Conservation (phyloP, 2,888 invertebrate species). For the Trichogramma dendrolimi region DNA sequence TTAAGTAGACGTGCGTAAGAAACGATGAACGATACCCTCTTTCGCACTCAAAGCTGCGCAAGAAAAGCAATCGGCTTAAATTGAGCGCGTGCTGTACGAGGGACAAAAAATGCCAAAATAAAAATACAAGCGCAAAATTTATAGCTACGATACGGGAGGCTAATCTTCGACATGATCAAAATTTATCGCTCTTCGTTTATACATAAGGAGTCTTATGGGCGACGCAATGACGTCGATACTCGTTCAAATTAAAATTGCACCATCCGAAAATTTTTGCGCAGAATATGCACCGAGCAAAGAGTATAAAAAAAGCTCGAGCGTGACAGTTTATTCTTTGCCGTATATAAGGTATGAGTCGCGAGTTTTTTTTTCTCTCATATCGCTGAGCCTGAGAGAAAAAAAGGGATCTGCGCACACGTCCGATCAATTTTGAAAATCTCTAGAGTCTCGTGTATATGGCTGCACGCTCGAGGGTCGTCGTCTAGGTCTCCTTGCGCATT, state of each 20-base stretch:
- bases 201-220: not conserved
- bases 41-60: conserved; percentile 33
- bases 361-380: too few species aligned
- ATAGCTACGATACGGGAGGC: conserved; percentile 50
- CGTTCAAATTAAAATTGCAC: not conserved
- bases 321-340: not conserved
- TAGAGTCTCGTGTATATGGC: conserved; percentile 33
- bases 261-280: not conserved
- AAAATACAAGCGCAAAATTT: conserved; percentile 49
- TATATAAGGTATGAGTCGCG: too few species aligned
- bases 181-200: conserved; percentile 44
- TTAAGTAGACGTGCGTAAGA: conserved; percentile 27
- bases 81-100: conserved; percentile 28
- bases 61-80: conserved; percentile 50
- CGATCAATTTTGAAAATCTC: conserved; percentile 40
- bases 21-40: conserved; percentile 32
- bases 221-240: not conserved
- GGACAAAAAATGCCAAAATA: conserved; percentile 37
- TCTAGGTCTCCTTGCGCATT: not conserved
- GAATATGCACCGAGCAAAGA: not conserved
- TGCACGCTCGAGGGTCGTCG: conserved; percentile 12
- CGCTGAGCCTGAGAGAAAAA: too few species aligned
- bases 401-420: conserved; percentile 28
- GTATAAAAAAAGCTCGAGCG: not conserved
- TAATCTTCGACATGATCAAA: conserved; percentile 51